Base-by-base conservation (phyloP, 2,113 vertebrate genomes). In the Centrocercus urophasianus region DNA sequence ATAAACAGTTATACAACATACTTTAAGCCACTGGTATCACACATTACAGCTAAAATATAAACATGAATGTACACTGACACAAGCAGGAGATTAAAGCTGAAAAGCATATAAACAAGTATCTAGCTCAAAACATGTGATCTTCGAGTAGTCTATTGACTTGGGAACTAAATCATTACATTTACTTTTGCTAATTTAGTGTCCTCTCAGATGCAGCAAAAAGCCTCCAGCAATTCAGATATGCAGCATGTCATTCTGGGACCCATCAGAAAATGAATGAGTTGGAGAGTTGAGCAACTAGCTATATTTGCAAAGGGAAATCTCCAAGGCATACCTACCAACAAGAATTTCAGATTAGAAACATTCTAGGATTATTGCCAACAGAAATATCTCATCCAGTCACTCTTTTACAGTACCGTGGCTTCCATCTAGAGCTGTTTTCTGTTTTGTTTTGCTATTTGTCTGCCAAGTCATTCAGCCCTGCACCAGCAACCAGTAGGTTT, bases 311-410 rank as follows among this genome's bases (percentile, higher is more conserved):
- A 42, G 57, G 73, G 81, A 86, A 93, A 89, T 89, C 79, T 93
- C 91, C 20, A 78, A 93, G 86, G 76, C 93, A 86, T 88, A 95
- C 79, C 87, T 95, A 88, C 79, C 47, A 75, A 86, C 36, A 93
- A 88, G 69, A 95, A 83, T 67, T 86, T 87, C 67, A 83, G 74
- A 38, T 84, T 92, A 65, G 87, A 95, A 96, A 93, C 85, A 91
- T 11, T 59, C 60, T 61, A 85, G 84, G 79, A 93, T 67, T 69
- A 38, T 71, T 93, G 82, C 85, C 93, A 95, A 77, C 32, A 91
- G 78, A 95, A 91, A 80, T 95, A 94, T 91, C 94, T 90, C 18
- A 88, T 54, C 50, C 93, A 91, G 50, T 86, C 86, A 89, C 54
- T 84, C 83, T 88, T 91, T 76, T 71, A 59, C 60, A 87, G 57